Base-by-base conservation (phyloP, 2,113 vertebrate genomes). In the Clarias gariepinus region DNA sequence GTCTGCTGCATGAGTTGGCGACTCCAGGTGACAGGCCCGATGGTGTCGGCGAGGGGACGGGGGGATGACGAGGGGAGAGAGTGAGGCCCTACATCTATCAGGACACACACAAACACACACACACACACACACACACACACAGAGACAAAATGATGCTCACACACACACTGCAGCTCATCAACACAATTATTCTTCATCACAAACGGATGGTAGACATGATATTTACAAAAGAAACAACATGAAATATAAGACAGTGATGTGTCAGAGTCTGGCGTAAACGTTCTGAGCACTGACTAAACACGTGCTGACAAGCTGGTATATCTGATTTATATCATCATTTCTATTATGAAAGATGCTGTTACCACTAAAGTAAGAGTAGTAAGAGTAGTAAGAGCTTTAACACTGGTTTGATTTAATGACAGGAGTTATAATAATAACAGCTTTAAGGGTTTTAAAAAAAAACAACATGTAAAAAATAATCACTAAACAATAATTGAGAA, bases 1-100 rank as follows among this genome's bases (percentile, higher is more conserved):
- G 97, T 98, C 94, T 98, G 98, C 93, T 99, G 97, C 90, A 99
- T 96, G 93, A 99, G 96, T 91, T 98, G 97, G 84, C 98, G 97
- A 87, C 96, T 98, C 97, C 97, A 97, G 89, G 92, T 95, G 91
- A 96, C 93, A 7, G 95, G 93, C 86, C 96, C 95, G 90, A 96
- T 94, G 89, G 95, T 91, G 86, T 98, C 97, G 69, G 95, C 92
- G 91, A 93, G 92, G 25, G 91, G 90, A 1, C 93, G 93, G 64
- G 96, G 96, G 6, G 97, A 97, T 3, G 93, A 92, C 85, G 94
- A 94, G 88, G 94, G 93, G 92, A 92, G 94, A 89, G 93, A 94
- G 92, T 95, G 94, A 87, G 93, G 94, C 80, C 91, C 91, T 53
- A 93, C 86, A 89, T 95, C 95, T 96, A 91, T 88, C 63, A 84